Percentiles rank a stretch among this genome's conserved stretches.
Conservation (phyloP, 1,140 invertebrate species). For the Bombus fervidus region DNA sequence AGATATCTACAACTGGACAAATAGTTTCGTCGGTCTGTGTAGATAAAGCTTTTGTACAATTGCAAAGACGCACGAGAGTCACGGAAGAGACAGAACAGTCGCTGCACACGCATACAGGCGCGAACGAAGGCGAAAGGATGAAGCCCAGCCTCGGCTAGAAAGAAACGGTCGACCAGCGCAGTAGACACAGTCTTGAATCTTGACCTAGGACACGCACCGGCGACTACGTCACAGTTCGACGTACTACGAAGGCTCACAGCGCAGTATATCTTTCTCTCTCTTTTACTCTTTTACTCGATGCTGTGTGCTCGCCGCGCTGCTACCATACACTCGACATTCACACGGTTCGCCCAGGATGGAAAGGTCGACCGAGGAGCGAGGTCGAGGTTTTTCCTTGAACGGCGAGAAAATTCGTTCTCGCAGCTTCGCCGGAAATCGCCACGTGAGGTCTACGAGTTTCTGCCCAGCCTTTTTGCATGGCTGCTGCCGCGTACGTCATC, state of each 20-base stretch:
- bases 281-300: not conserved
- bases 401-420: constrained; percentile 49
- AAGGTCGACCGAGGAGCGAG: constrained; percentile 50
- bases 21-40: not conserved
- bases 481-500: not conserved
- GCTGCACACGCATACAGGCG: constrained; percentile 32
- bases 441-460: constrained; percentile 38
- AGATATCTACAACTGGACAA: too few relatives aligned
- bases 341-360: constrained; percentile 55
- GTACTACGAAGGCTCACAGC: constrained; percentile 64
- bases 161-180: constrained; percentile 52
- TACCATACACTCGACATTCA: constrained; percentile 57
- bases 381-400: constrained; percentile 67
- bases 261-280: not conserved
- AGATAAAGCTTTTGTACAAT: not conserved
- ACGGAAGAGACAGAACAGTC: not conserved
- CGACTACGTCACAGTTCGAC: constrained; percentile 77
- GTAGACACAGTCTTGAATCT: constrained; percentile 77
- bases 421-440: constrained; percentile 32
- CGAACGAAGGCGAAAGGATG: constrained; percentile 64
- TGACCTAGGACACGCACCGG: constrained; percentile 81
- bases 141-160: constrained; percentile 63
- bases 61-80: not conserved
- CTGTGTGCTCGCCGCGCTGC: not conserved
- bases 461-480: not conserved